Base-by-base conservation (phyloP, 1,140 invertebrate genomes). In the Drosophila burlai region DNA sequence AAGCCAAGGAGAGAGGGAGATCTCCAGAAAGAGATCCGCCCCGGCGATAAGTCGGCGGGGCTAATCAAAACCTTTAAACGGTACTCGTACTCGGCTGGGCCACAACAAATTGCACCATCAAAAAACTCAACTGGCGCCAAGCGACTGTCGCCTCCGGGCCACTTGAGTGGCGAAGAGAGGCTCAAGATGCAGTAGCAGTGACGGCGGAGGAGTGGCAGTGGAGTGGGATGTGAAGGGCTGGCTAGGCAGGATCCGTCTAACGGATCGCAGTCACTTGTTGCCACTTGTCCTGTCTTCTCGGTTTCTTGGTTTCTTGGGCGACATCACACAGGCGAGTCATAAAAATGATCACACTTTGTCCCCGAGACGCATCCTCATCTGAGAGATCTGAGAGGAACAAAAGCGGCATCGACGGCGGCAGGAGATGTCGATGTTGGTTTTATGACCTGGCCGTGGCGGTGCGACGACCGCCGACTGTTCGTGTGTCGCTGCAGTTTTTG, bases 271-370 rank as follows among this genome's bases (percentile, higher is more conserved):
- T 69, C 84, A 87, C 85, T 83, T 74, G 77, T 75, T 87, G 83
- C 81, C 85, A 81, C 84, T 87, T 89, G 84, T 87, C 62, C 62
- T 73, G 50, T 29, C 36, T n/a, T 46, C 26, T 46, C 24, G 71
- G 58, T 31, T 68, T 47, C 79, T 67, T 69, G 71, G 58, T 31
- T 68, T 47, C 79, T 67, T 69, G 62, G 63, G 67, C 60, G 77
- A 74, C 80, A 90, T 84, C 66, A 84, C 69, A 84, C 77, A 89
- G 85, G 74, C 85, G 55, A 82, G 79, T 85, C 85, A 90, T 90
- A 90, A 90, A 90, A 90, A 65, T 80, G 79, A 91, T 90, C 86
- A 90, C 85, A 90, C 85, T 86, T 90, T 80, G 81, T 85, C 82
- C 61, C 76, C 72, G 76, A 73, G 81, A 81, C 80, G 77, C 77